phyloP scores from a whole-genome alignment of 1,140 invertebrate genomes.

The Muscidifurax raptorellus region DNA sequence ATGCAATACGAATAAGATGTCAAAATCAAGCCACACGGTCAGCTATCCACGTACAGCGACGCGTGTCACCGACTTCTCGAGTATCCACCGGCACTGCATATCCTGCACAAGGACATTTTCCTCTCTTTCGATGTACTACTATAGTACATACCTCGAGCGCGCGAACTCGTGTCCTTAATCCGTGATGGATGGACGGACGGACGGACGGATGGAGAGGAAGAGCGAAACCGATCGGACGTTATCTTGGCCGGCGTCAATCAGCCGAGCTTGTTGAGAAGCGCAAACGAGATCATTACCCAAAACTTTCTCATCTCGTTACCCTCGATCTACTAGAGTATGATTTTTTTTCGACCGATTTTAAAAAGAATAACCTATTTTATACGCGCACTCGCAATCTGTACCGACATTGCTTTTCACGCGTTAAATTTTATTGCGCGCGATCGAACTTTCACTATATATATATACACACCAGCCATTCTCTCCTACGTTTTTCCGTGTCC shows the following conservation, averaged over 20 bases:
- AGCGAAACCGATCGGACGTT: not conserved
- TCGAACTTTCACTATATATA: slow-evolving; percentile 33
- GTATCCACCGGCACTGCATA: not conserved
- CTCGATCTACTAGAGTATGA: not conserved
- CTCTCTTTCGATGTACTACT: not conserved
- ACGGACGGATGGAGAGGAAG: not conserved
- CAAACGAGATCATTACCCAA: slow-evolving; percentile 50
- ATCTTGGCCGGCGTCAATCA: slow-evolving; percentile 20
- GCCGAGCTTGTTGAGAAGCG: not conserved
- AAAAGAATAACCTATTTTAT: too few relatives aligned
- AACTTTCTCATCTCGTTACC: slow-evolving; percentile 42
- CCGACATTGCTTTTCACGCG: slow-evolving; percentile 8
- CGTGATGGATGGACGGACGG: slow-evolving; percentile 26
- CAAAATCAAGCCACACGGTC: too few relatives aligned
- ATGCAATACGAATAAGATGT: too few relatives aligned
- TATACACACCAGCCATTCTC: not conserved
- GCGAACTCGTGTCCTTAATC: slow-evolving; percentile 5
- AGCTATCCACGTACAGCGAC: too few relatives aligned
- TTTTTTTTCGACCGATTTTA: not conserved
- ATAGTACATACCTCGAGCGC: too few relatives aligned
- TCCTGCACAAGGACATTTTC: too few relatives aligned
- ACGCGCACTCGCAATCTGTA: not conserved
- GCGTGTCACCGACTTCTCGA: not conserved
- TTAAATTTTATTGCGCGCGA: slow-evolving; percentile 47
- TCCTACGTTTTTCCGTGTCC: not conserved